Percentiles rank a stretch among this genome's conserved stretches.
Conservation (phyloP, 2,888 invertebrate species). For the Onthophagus sagittarius region DNA sequence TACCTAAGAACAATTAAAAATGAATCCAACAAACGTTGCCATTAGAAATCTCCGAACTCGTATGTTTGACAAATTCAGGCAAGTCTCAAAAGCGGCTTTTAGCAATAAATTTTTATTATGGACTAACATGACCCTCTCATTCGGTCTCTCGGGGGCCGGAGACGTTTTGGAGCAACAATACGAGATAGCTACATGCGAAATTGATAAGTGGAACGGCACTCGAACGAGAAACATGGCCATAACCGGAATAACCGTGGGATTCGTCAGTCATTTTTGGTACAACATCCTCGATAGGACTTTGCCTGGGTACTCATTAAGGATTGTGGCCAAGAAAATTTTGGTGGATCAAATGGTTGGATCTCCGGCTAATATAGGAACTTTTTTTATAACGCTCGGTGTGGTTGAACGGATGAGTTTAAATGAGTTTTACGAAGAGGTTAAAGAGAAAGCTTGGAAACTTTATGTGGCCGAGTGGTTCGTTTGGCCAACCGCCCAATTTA, state of each 20-base stretch:
- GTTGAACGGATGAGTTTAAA: constrained; percentile 62
- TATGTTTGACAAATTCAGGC: constrained; percentile 19
- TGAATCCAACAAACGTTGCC: not conserved
- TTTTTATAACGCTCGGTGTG: constrained; percentile 71
- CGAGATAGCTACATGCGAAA: constrained; percentile 59
- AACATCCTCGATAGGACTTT: constrained; percentile 66
- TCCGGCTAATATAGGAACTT: constrained; percentile 71
- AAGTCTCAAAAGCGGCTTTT: constrained; percentile 52
- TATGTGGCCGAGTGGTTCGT: constrained; percentile 87
- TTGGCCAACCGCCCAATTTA: constrained; percentile 88
- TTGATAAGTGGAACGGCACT: constrained; percentile 54
- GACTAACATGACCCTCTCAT: constrained; percentile 77
- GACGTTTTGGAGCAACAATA: constrained; percentile 79
- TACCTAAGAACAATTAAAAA: not conserved
- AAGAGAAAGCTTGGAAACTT: constrained; percentile 69
- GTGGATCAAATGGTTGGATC: constrained; percentile 83
- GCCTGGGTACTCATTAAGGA: constrained; percentile 62
- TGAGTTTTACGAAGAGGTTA: constrained; percentile 65
- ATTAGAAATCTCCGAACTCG: constrained; percentile 1
- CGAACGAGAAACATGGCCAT: constrained; percentile 74
- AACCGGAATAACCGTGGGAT: constrained; percentile 73
- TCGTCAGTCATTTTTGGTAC: constrained; percentile 86
- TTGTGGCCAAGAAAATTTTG: constrained; percentile 72
- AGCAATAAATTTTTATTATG: constrained; percentile 64
- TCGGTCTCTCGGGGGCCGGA: constrained; percentile 70